Percentiles rank a stretch among this genome's conserved stretches.
These are phyloP conservation scores for Antheraea pernyi DNA, from an alignment of 1,140 invertebrate species.

Conservation along the genomic window DNA sequence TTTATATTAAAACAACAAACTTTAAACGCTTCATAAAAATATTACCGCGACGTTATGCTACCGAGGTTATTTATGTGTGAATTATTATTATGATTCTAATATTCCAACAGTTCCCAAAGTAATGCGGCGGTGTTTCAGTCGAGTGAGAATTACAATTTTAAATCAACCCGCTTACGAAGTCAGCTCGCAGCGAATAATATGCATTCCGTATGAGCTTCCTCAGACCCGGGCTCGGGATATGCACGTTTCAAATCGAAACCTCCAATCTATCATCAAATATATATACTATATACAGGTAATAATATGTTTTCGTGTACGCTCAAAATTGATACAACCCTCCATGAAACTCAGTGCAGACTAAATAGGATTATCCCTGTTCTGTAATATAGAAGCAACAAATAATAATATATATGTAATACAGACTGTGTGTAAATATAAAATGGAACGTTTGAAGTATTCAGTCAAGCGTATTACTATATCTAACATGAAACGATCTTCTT, in stretches of 20 bases:
- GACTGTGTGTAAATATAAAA: too few relatives aligned
- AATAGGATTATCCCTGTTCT: too few relatives aligned
- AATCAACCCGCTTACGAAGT: conserved; percentile 33
- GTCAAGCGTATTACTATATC: too few relatives aligned
- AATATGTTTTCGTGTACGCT: too few relatives aligned
- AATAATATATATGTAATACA: too few relatives aligned
- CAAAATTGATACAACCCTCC: too few relatives aligned
- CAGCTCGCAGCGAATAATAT: conserved; percentile 23
- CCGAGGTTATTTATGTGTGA: neutral
- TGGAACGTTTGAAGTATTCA: too few relatives aligned
- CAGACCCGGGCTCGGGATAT: neutral
- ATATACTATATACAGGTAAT: neutral
- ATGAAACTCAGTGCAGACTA: too few relatives aligned
- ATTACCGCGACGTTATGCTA: neutral
- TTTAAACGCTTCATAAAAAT: neutral
- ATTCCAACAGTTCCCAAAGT: conserved; percentile 23
- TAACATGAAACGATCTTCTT: too few relatives aligned
- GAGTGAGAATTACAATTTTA: conserved; percentile 36
- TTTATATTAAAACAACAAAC: neutral
- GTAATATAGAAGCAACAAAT: too few relatives aligned
- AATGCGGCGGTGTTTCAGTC: conserved; percentile 16
- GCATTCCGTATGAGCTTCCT: conserved; percentile 31
- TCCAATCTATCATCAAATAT: neutral
- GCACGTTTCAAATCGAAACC: neutral
- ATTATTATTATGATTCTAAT: conserved; percentile 14